Base-by-base conservation (phyloP, 2,113 vertebrate genomes). In the Sinocyclocheilus rhinocerous region DNA sequence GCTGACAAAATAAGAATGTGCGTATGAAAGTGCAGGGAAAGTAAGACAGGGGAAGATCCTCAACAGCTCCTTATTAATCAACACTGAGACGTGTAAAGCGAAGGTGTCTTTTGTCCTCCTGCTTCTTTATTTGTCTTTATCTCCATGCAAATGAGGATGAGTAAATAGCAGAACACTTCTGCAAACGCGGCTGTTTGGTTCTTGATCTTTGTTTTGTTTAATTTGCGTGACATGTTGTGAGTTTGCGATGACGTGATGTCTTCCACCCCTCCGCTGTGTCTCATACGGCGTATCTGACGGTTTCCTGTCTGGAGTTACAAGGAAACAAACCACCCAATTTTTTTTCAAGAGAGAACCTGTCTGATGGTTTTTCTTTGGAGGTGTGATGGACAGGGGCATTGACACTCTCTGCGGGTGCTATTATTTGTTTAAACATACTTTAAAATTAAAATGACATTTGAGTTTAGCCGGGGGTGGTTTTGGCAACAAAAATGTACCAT, bases 51-150 rank as follows among this genome's bases (percentile, higher is more conserved):
- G 45, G 45, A 39, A 70, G n/a, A 52, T 63, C 61, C 73, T n/a
- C 87, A 82, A 83, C 77, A 67, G 55, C 13, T 78, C 63, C 42
- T 20, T 76, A 65, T 86, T 87, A 88, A 90, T 88, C 88, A 88
- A 76, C 52, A 50, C 29, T 70, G 85, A 78, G 84, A 61, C 15
- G 72, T 73, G 63, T 61, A 87, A 69, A 52, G 20, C 22, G 33
- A 73, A 11, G 63, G n/a, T 67, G 83, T 15, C 22, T 73, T 85
- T 79, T 89, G 45, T 61, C 24, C 36, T 70, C 33, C 7, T 82
- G 45, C 45, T 16, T 57, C 42, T 70, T 79, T 52, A 42, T 55
- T 10, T 42, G 26, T 29, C 52, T 82, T 86, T 88, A 87, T 90
- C 78, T 89, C 16, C 76, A 84, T 84, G 75, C 83, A 84, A 85